These are phyloP conservation scores for Brotula barbata DNA, from an alignment of 2,797 vertebrate genomes.

Conservation along the genomic window DNA sequence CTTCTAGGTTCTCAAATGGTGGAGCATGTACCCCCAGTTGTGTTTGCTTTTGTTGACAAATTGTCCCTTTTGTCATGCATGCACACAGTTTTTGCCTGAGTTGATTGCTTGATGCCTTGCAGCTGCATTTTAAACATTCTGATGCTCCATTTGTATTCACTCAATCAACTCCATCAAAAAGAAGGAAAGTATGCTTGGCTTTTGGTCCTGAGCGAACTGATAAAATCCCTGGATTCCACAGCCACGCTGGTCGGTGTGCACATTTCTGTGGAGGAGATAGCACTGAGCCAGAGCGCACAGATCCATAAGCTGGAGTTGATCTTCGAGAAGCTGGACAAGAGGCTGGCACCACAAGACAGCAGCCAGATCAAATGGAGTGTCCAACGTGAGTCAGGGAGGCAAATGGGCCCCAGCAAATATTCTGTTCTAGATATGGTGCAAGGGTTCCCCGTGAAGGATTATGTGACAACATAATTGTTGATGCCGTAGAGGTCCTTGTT, in stretches of 20 bases:
- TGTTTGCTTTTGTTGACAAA: no score
- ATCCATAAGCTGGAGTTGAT: conserved; percentile 83
- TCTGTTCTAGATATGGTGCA: conserved; percentile 53
- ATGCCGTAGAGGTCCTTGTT: conserved; percentile 15
- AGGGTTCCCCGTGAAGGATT: conserved; percentile 48
- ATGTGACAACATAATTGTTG: conserved; percentile 19
- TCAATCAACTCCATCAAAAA: no score
- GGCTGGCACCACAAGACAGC: conserved; percentile 73
- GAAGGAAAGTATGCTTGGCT: no score
- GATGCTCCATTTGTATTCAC: no score
- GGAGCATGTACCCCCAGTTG: no score
- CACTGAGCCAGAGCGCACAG: conserved; percentile 81
- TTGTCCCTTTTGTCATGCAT: no score
- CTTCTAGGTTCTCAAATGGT: no score
- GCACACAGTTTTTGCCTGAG: no score
- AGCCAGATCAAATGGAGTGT: conserved; percentile 82
- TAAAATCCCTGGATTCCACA: conserved; percentile 48
- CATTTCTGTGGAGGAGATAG: conserved; percentile 85
- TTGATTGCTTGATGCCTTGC: no score
- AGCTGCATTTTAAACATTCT: no score
- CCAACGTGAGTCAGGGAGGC: conserved; percentile 80
- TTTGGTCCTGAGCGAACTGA: no score
- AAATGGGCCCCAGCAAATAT: conserved; percentile 48
- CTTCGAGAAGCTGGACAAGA: conserved; percentile 77
- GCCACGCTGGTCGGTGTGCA: conserved; percentile 78